These are phyloP conservation scores for Aphodius granarius DNA, from an alignment of 2,888 invertebrate species.

Conservation along the genomic window DNA sequence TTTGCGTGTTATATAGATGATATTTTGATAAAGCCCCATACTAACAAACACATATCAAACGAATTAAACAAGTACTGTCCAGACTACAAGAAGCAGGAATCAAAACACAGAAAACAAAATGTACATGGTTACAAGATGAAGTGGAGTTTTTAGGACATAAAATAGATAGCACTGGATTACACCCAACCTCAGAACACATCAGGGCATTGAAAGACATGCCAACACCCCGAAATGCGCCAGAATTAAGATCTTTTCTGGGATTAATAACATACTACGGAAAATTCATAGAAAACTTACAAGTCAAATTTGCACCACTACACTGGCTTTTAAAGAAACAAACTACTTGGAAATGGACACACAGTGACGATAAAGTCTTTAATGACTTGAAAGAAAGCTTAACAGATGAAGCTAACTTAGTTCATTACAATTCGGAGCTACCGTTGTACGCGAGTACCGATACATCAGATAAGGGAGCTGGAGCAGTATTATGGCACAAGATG, in stretches of 20 bases:
- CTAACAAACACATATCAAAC: no score
- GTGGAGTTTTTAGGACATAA: slow-evolving; percentile 27
- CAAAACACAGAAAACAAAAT: slow-evolving; percentile 20
- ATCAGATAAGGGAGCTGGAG: slow-evolving; percentile 20
- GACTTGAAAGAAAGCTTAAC: slow-evolving; percentile 24
- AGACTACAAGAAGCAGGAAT: slow-evolving; percentile 13
- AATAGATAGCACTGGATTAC: slow-evolving; percentile 26
- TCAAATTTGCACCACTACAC: slow-evolving; percentile 27
- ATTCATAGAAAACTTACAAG: slow-evolving; percentile 27
- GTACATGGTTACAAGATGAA: slow-evolving; percentile 17
- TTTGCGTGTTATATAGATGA: slow-evolving; percentile 14
- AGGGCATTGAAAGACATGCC: slow-evolving; percentile 26
- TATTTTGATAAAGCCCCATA: slow-evolving; percentile 5
- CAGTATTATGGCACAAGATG: slow-evolving; percentile 25
- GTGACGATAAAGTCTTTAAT: slow-evolving; percentile 24
- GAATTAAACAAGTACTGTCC: neutral
- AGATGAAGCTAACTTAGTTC: slow-evolving; percentile 26
- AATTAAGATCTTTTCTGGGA: slow-evolving; percentile 30
- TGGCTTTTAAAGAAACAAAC: slow-evolving; percentile 24
- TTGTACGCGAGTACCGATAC: slow-evolving; percentile 26
- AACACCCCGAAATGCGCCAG: slow-evolving; percentile 16
- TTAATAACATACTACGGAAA: slow-evolving; percentile 22
- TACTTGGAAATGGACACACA: slow-evolving; percentile 23
- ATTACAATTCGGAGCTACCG: slow-evolving; percentile 24
- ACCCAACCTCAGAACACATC: slow-evolving; percentile 26